Evolutionary conservation across 2,113 vertebrate genomes (phyloP).

Genomic region (Neopipo cinnamomea): DNA sequence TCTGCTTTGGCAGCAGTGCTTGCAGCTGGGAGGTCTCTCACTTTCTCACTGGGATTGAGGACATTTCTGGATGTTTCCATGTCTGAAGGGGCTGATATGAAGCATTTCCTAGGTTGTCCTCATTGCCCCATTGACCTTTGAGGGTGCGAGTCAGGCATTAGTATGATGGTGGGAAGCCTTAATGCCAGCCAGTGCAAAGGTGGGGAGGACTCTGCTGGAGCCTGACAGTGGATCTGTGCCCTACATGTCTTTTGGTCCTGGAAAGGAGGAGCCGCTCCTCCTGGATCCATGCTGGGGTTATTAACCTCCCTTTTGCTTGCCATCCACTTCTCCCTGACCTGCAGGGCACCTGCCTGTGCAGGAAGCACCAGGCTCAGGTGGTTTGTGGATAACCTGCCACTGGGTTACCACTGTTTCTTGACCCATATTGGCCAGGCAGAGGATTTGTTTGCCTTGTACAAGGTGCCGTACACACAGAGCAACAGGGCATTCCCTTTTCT

Average conservation of each 20-base stretch:
- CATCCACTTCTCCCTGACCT: neutral
- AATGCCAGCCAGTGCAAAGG: neutral
- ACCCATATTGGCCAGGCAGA: neutral
- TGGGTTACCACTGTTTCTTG: neutral
- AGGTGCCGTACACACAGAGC: neutral
- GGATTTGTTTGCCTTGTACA: neutral
- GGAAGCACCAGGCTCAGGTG: neutral
- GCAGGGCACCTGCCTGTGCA: neutral
- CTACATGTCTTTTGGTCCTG: neutral
- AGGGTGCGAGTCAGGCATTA: neutral
- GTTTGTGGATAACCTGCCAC: neutral
- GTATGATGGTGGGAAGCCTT: neutral
- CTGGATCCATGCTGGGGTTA: neutral
- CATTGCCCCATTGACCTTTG: neutral
- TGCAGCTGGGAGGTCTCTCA: neutral
- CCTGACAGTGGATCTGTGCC: neutral
- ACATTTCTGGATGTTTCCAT: constrained; percentile 10
- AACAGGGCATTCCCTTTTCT: neutral
- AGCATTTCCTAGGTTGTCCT: neutral
- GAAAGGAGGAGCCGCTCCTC: neutral
- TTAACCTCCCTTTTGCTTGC: neutral
- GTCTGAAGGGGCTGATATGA: neutral
- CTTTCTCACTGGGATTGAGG: neutral
- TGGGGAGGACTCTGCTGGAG: neutral
- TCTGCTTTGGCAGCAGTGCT: constrained; percentile 20